Conservation (phyloP, 53 echinoderm and acorn worm species). For the Temnopleurus reevesii region DNA sequence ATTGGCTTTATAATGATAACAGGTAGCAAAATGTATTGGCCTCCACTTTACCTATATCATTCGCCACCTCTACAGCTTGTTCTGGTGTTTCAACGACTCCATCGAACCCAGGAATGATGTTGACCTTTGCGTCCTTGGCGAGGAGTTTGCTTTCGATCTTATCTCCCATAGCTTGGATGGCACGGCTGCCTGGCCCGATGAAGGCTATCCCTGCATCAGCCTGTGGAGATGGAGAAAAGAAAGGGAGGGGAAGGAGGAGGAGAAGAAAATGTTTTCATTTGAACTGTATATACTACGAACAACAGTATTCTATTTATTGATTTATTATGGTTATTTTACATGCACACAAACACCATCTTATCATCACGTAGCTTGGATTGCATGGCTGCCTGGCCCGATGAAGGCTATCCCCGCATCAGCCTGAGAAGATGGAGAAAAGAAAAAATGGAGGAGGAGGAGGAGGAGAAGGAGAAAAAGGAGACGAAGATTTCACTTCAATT, state of each 20-base stretch:
- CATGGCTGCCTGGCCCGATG: slow-evolving; percentile 85
- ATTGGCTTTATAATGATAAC: too few species aligned
- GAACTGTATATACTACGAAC: too few species aligned
- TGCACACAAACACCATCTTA: too few species aligned
- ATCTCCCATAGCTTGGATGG: slow-evolving; percentile 95
- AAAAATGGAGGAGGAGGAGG: not conserved
- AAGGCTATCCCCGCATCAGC: slow-evolving; percentile 80
- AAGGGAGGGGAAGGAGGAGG: not conserved
- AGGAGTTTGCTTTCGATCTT: slow-evolving; percentile 95
- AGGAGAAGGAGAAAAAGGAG: too few species aligned
- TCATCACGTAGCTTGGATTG: slow-evolving; percentile 94
- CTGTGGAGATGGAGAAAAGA: slow-evolving; percentile 32
- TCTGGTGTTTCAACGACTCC: slow-evolving; percentile 82
- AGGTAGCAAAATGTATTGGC: too few species aligned
- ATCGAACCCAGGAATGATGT: slow-evolving; percentile 93
- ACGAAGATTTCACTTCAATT: too few species aligned
- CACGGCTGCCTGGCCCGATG: slow-evolving; percentile 85
- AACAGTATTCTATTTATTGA: too few species aligned
- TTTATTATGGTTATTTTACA: too few species aligned
- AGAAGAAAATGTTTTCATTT: too few species aligned
- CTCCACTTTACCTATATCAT: slow-evolving; percentile 96
- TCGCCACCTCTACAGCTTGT: slow-evolving; percentile 82
- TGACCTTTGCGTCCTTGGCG: slow-evolving; percentile 83
- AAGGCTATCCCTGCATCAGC: slow-evolving; percentile 80
- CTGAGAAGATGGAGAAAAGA: slow-evolving; percentile 34